Evolutionary conservation across 2,888 invertebrate species (phyloP), one percentile per base, ranked within the genome.

Genomic region (Drosophila diplacantha): DNA sequence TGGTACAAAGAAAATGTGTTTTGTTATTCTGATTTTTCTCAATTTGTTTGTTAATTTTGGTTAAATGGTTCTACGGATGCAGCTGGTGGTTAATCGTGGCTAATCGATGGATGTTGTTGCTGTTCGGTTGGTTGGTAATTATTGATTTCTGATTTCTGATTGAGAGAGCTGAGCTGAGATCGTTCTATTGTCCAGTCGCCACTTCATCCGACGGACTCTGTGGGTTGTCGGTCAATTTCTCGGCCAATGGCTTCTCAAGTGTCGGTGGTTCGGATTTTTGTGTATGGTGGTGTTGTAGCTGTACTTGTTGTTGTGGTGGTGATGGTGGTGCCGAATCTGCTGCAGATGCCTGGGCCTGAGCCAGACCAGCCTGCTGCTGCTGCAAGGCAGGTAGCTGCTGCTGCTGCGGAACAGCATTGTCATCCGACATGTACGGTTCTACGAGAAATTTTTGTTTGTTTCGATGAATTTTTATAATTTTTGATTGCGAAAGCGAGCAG

Each of bases 181-280:
- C 60, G 47, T 69, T 53, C 63, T 73, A 80, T 73, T 80, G 79
- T 72, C 62, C 73, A 69, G 71, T 76, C 69, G 68, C 75, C 72
- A 72, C 75, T 69, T 79, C 72, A 74, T 72, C 74, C 64, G 65
- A 64, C 54, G 81, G 76, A 77, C 72, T 79, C 62, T 51, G 72
- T 72, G 74, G 82, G 38, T 66, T 58, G 67, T 74, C 68, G 75
- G 78, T 71, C 77, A 76, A 80, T 76, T 75, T 81, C 62, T 78
- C 70, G 72, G 76, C 77, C 80, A 77, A 79, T 80, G 81, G 81
- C 73, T 81, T 77, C 82, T 77, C 77, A 71, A 75, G 78, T 78
- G 81, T 80, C 79, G 78, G 72, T 70, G 68, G 81, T 81, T 80
- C 82, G 43, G 81, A 75, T 75, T 75, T 76, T 49, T 70, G 74